Evolutionary conservation across 2,888 invertebrate genomes (phyloP).

Genomic region (Argyresthia goedartella): DNA sequence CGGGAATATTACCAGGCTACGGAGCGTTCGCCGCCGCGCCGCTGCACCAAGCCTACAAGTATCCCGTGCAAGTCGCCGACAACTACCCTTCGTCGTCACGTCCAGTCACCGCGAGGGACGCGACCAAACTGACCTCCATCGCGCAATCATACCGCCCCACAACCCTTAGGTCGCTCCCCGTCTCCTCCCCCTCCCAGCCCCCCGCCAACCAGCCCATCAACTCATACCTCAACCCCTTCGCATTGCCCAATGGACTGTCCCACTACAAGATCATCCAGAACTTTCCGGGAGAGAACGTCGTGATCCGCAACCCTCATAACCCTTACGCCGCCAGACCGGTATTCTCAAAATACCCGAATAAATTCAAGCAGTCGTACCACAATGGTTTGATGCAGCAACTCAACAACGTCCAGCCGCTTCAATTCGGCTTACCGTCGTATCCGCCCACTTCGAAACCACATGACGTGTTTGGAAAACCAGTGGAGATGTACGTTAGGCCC

Average conservation of each 20-base stretch:
- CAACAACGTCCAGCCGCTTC: slow-evolving; percentile 33
- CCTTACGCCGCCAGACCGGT: slow-evolving; percentile 44
- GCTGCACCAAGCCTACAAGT: slow-evolving; percentile 46
- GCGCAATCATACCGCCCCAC: slow-evolving; percentile 62
- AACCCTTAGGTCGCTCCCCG: slow-evolving; percentile 39
- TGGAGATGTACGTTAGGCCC: slow-evolving; percentile 43
- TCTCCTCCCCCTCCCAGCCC: slow-evolving; percentile 28
- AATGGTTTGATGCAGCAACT: slow-evolving; percentile 48
- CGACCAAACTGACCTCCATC: slow-evolving; percentile 53
- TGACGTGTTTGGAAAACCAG: slow-evolving; percentile 45
- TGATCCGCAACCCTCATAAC: slow-evolving; percentile 52
- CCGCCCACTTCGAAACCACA: slow-evolving; percentile 36
- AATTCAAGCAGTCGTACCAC: slow-evolving; percentile 42
- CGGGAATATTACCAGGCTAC: slow-evolving; percentile 40
- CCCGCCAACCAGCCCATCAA: slow-evolving; percentile 55
- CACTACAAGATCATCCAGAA: slow-evolving; percentile 57
- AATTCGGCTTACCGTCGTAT: neutral
- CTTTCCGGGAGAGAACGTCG: slow-evolving; percentile 44
- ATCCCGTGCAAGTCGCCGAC: slow-evolving; percentile 34
- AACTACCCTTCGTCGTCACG: slow-evolving; percentile 49
- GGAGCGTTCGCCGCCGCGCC: slow-evolving; percentile 41
- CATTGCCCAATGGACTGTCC: slow-evolving; percentile 35
- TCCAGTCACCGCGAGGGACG: slow-evolving; percentile 47
- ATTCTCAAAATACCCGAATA: slow-evolving; percentile 44
- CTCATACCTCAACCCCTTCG: slow-evolving; percentile 57